Evolutionary conservation across 2,113 vertebrate species (phyloP), one percentile per base, ranked within the genome.

Genomic region (Sardina pilchardus): DNA sequence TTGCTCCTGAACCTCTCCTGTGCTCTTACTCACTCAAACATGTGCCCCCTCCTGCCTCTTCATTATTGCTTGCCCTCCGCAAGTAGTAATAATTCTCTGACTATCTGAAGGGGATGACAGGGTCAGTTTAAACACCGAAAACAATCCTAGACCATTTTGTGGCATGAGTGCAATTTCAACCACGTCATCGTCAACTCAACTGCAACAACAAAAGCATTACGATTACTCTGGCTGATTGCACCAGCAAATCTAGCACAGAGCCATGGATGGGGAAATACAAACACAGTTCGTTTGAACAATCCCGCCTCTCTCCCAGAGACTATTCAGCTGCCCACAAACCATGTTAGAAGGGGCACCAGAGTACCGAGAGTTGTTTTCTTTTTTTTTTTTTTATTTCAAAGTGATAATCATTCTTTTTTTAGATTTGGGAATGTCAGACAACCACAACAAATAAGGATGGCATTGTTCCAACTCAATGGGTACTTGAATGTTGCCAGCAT

Each of bases 121-220:
- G 53, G 26, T 36, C 26, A 78, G 71, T 16, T 36, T 36, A 39
- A 36, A 34, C 12, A 78, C 71, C 39, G 10, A 30, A 36, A 34
- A 34, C 71, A 78, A 78, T 36, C 71, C 63, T 10, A 30, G 30
- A 78, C 30, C 34, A 17, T 78, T 78, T 14, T 78, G 71, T 36
- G 30, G 71, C 71, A 36, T 36, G 26, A 78, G 71, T 78, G 30
- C 71, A 78, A 78, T 67, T 8, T 78, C 71, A 78, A 78, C 12
- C 71, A 78, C 71, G 71, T 78, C 71, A 78, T 78, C 71, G 14
- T 36, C 71, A 78, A 63, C 53, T 83, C 56, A 59, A 59, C 82
- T 83, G 36, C 53, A 83, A 21, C 48, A 83, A 59, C 36, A 43
- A 42, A 44, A 34, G 39, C 36, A 71, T 71, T 47, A 43, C 42